phyloP scores from a whole-genome alignment of 1,140 invertebrate species.

The Lutraria rhynchaena region DNA sequence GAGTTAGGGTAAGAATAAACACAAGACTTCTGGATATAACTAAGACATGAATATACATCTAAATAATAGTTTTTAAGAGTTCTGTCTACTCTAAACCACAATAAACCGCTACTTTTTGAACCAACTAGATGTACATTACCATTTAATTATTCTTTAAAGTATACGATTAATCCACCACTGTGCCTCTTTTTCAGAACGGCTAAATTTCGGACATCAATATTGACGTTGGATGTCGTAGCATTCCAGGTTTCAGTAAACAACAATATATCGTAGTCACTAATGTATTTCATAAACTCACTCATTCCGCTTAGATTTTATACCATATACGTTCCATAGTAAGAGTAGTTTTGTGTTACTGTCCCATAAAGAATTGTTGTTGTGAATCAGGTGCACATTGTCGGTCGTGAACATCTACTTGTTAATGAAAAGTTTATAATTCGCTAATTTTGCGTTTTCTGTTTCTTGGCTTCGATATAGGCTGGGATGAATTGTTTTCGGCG shows the following conservation, averaged over 20 bases:
- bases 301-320: conserved; percentile 10
- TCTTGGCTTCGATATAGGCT: neutral
- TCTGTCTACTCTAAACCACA: conserved; percentile 16
- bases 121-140: neutral
- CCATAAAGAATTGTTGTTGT: neutral
- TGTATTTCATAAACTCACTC: conserved; percentile 32
- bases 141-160: neutral
- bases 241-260: conserved; percentile 45
- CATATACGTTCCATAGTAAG: conserved; percentile 28
- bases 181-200: neutral
- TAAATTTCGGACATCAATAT: conserved; percentile 21
- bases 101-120: neutral
- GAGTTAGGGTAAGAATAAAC: no score
- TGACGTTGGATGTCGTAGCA: conserved; percentile 4
- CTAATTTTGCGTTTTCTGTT: neutral
- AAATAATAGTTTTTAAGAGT: conserved; percentile 8
- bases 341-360: conserved; percentile 12
- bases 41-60: conserved; percentile 9
- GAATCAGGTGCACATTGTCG: neutral
- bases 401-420: no score
- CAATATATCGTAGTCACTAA: conserved; percentile 19
- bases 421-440: neutral
- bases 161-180: neutral
- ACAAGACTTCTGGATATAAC: conserved; percentile 30
- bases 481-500: neutral